Percentiles rank a stretch among this genome's conserved stretches.
phyloP scores from a whole-genome alignment of 2,888 invertebrate species.

The Oasisia sp. region DNA sequence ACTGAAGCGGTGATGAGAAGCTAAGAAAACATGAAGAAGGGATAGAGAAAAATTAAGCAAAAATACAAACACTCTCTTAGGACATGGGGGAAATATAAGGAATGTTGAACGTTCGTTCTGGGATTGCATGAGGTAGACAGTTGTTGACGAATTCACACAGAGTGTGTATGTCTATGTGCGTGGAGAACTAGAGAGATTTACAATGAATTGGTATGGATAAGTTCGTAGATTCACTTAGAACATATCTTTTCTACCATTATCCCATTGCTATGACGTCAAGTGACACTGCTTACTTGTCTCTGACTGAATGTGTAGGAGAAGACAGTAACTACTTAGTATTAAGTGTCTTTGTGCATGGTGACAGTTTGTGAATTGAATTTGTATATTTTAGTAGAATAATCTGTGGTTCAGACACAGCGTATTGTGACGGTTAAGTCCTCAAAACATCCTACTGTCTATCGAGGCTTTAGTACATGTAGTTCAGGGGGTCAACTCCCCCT shows the following conservation, averaged over 20 bases:
- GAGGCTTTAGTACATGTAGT: not conserved
- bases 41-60: not conserved
- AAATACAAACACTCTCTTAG: not conserved
- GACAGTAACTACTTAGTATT: not conserved
- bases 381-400: constrained; percentile 5
- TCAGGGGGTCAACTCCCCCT: not conserved
- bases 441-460: not conserved
- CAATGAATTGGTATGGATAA: not conserved
- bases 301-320: not conserved
- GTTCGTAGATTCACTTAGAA: not conserved
- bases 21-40: not conserved
- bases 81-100: not conserved
- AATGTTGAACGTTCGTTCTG: not conserved
- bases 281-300: not conserved
- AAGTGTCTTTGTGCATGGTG: not conserved
- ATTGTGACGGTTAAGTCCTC: not conserved
- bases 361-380: constrained; percentile 10
- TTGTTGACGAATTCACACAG: not conserved
- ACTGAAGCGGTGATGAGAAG: not conserved
- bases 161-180: not conserved
- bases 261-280: constrained; percentile 4
- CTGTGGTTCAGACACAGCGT: not conserved
- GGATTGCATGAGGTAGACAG: not conserved
- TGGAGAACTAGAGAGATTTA: not conserved
- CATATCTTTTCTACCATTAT: not conserved